Conservation (phyloP, 2,113 vertebrate genomes). For the Scolopax mira region DNA sequence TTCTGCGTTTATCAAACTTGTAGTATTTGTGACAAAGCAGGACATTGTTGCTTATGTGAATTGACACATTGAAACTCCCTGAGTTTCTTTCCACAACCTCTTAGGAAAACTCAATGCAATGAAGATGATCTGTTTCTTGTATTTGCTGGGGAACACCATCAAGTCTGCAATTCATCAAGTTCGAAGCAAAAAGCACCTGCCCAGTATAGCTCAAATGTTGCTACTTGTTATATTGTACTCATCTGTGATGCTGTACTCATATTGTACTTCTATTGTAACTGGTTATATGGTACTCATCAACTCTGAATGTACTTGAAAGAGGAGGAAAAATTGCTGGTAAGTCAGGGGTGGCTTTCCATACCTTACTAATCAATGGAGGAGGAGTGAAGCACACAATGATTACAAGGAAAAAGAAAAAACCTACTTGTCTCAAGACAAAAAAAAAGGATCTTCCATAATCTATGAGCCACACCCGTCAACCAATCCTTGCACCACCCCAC, state of each 20-base stretch:
- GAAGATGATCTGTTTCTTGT: not conserved
- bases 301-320: not conserved
- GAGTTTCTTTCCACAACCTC: not conserved
- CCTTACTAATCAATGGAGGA: not conserved
- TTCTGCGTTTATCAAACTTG: not conserved
- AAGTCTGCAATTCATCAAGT: not conserved
- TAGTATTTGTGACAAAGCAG: not conserved
- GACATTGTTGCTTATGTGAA: not conserved
- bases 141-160: not conserved
- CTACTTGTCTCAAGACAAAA: not conserved
- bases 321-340: not conserved
- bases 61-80: not conserved
- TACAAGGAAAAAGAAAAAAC: not conserved
- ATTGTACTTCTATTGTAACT: not conserved
- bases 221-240: not conserved
- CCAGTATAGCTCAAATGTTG: not conserved
- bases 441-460: not conserved
- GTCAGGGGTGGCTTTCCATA: not conserved
- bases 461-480: not conserved
- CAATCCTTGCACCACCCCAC: too few relatives aligned
- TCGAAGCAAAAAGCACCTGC: not conserved
- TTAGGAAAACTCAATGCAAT: not conserved
- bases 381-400: not conserved
- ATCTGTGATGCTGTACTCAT: not conserved
- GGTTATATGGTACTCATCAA: not conserved